Base-by-base conservation (phyloP, 2,797 vertebrate species). In the Argentina silus region DNA sequence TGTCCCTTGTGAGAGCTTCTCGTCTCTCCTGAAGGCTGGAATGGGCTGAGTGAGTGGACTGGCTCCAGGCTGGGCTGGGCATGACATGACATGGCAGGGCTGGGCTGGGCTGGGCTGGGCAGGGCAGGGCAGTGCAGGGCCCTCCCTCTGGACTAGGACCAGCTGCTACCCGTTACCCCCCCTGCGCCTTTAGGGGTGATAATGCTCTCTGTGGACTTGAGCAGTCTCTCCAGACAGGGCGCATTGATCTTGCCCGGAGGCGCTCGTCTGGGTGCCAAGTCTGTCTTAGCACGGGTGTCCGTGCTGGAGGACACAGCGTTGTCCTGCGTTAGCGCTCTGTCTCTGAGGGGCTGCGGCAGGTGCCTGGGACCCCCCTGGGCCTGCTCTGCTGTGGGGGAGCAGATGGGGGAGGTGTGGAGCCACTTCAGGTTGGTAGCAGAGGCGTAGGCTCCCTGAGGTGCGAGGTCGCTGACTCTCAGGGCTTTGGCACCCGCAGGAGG, bases 171-270 rank as follows among this genome's bases (percentile, higher is more conserved):
- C 79, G 78, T 91, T 72, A 83, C 72, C 19, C 82, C 83, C 1
- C 82, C 84, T 0, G 85, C 81, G 70, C 83, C 85, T 84, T 88
- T 92, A 72, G 87, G 90, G 68, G 85, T 86, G 83, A 95, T 91
- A 80, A 95, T 94, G 85, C 94, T 95, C 78, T 94, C 92, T 47
- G 93, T 95, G 7, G 93, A 93, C 82, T 92, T 94, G 42, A 95
- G 92, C 73, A 95, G 93, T 89, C 90, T 91, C 83, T 95, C 94
- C 68, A 95, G 90, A 79, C 94, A 95, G 44, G 94, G 94, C 0
- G 94, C 93, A 19, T 90, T 94, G 79, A 95, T 95, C 85, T 94
- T 95, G 42, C 91, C 90, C 0, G 71, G 91, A 2, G 87, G 93
- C 0, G 86, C 92, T 57, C 70, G 76, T 69, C 85, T 80, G 73